phyloP scores from a whole-genome alignment of 2,888 invertebrate genomes.

The Pyrrhosoma nymphula region DNA sequence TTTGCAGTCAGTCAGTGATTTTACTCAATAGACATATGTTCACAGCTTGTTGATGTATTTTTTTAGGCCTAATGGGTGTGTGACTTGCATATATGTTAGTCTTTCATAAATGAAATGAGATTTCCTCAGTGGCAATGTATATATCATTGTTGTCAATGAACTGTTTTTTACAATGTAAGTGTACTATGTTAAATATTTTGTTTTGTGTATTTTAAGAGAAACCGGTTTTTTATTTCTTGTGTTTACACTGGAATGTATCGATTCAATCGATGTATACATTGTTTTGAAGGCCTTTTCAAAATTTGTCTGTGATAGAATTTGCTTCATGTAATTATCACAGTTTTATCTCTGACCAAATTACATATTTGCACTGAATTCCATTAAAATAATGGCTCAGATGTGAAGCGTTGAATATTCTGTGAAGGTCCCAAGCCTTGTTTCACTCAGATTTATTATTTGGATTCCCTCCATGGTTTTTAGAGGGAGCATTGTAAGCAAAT shows the following conservation, averaged over 20 bases:
- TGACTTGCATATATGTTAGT: slow-evolving; percentile 28
- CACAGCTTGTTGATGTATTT: slow-evolving; percentile 25
- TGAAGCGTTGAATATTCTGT: not conserved
- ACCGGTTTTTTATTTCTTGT: not conserved
- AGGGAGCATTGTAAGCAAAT: not conserved
- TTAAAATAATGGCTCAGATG: not conserved
- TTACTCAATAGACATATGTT: slow-evolving; percentile 16
- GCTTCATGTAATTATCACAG: not conserved
- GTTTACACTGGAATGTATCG: not conserved
- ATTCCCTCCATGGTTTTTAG: not conserved
- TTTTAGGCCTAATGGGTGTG: slow-evolving; percentile 60
- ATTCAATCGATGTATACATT: not conserved
- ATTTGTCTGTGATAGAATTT: slow-evolving; percentile 50
- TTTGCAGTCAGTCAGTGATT: not conserved
- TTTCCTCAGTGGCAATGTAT: not conserved
- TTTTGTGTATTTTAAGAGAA: not conserved
- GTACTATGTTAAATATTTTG: slow-evolving; percentile 1
- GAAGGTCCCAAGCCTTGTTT: not conserved
- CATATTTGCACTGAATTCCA: not conserved
- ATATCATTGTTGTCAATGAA: slow-evolving; percentile 31
- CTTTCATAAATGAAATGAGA: not conserved
- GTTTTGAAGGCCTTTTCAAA: not conserved
- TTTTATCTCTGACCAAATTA: slow-evolving; percentile 25
- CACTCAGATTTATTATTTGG: not conserved
- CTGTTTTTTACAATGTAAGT: slow-evolving; percentile 23